These are phyloP conservation scores for Pyrgilauda ruficollis DNA, from an alignment of 2,113 vertebrate species.

Conservation along the genomic window DNA sequence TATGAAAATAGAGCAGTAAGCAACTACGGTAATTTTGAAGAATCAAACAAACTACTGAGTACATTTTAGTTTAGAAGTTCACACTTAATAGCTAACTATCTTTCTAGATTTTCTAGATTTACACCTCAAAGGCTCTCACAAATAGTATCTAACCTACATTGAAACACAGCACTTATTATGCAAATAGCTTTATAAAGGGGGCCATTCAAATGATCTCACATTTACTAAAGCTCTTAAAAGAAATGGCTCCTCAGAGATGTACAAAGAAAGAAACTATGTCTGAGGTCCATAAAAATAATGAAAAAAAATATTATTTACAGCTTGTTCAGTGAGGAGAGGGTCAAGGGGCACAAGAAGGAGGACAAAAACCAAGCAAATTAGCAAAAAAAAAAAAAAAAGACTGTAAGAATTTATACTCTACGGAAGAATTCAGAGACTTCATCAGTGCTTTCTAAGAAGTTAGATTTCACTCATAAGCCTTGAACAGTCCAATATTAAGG, in stretches of 20 bases:
- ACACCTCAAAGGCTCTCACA: neutral
- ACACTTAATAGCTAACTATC: neutral
- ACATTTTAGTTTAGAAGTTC: neutral
- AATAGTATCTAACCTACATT: neutral
- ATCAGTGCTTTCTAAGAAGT: neutral
- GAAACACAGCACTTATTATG: neutral
- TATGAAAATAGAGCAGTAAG: neutral
- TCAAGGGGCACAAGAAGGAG: neutral
- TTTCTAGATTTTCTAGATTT: neutral
- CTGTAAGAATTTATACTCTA: neutral
- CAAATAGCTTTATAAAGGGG: neutral
- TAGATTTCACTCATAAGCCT: neutral
- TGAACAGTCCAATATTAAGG: neutral
- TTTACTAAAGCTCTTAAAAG: neutral
- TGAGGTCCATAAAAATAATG: neutral
- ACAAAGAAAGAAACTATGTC: neutral
- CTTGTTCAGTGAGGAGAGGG: neutral
- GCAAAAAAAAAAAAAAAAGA: neutral
- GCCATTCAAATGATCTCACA: neutral
- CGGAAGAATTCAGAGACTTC: neutral
- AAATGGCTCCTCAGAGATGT: neutral
- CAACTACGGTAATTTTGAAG: neutral
- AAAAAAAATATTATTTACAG: neutral
- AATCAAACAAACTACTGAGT: neutral
- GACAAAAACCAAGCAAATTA: neutral